Evolutionary conservation across 2,797 vertebrate genomes (phyloP).

Genomic region (Pipistrellus pipistrellus): DNA sequence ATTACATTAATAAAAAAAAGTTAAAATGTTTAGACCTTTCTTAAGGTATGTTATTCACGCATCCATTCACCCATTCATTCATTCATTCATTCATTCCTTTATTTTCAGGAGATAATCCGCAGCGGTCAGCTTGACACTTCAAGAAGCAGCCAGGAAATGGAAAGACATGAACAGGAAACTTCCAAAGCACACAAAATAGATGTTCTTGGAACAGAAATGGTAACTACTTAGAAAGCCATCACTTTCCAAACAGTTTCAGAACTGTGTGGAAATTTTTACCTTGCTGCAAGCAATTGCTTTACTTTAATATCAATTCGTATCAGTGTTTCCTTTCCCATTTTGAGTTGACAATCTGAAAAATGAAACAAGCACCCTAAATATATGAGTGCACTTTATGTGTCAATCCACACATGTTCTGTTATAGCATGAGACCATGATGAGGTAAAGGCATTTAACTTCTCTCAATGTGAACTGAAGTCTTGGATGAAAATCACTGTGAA

Average conservation of each 20-base stretch:
- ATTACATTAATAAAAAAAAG: conserved; percentile 35
- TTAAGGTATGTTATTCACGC: background rate
- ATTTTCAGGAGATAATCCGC: conserved; percentile 90
- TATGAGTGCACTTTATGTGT: background rate
- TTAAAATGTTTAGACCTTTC: conserved; percentile 11
- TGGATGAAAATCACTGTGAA: conserved; percentile 62
- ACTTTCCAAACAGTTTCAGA: conserved; percentile 46
- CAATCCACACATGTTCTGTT: background rate
- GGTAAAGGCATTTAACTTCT: background rate
- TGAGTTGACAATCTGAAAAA: background rate
- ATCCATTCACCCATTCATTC: background rate
- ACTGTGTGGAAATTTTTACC: conserved; percentile 48
- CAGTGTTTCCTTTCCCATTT: conserved; percentile 26
- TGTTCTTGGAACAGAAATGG: conserved; percentile 90
- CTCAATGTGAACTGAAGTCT: background rate
- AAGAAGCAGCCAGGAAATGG: conserved; percentile 84
- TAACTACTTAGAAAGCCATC: conserved; percentile 84
- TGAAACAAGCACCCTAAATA: conserved; percentile 15
- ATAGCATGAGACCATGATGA: background rate
- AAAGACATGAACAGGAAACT: conserved; percentile 84
- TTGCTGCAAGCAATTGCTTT: conserved; percentile 60
- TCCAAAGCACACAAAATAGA: conserved; percentile 88
- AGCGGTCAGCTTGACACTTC: conserved; percentile 89
- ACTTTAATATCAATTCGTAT: conserved; percentile 42
- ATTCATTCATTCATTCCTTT: conserved; percentile 61